These are phyloP conservation scores for Hapalemur alaotrensis DNA, from an alignment of 2,797 vertebrate species.

Conservation along the genomic window DNA sequence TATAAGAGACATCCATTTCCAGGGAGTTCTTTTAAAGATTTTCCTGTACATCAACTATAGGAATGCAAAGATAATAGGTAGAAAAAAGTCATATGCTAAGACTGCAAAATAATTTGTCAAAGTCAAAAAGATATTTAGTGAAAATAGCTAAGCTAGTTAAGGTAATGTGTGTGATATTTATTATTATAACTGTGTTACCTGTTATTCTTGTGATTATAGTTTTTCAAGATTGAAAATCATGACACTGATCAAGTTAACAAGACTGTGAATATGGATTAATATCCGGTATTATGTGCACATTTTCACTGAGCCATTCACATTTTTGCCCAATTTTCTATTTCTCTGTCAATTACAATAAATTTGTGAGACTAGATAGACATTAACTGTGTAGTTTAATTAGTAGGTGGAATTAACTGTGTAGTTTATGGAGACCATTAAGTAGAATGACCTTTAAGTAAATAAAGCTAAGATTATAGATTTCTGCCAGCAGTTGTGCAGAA, in stretches of 20 bases:
- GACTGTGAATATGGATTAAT: not conserved
- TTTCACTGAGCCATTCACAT: not conserved
- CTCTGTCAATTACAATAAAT: not conserved
- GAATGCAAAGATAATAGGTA: not conserved
- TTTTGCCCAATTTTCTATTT: not conserved
- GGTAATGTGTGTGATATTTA: not conserved
- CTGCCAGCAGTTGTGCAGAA: not conserved
- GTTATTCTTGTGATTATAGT: not conserved
- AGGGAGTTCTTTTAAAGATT: not conserved
- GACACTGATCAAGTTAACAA: not conserved
- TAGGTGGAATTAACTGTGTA: not conserved
- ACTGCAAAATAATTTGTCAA: not conserved
- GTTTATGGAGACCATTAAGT: not conserved
- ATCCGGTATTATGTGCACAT: not conserved
- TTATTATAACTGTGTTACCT: not conserved
- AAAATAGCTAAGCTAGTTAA: not conserved
- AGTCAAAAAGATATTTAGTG: not conserved
- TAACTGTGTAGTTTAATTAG: not conserved
- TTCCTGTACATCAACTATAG: not conserved
- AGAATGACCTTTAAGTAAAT: not conserved
- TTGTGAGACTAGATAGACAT: not conserved
- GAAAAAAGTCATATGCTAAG: not conserved
- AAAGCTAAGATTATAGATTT: not conserved
- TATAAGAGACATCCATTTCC: not conserved
- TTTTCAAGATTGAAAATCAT: not conserved